phyloP scores from a whole-genome alignment of 2,888 invertebrate genomes.

The Lepidocyrtoides sp. region DNA sequence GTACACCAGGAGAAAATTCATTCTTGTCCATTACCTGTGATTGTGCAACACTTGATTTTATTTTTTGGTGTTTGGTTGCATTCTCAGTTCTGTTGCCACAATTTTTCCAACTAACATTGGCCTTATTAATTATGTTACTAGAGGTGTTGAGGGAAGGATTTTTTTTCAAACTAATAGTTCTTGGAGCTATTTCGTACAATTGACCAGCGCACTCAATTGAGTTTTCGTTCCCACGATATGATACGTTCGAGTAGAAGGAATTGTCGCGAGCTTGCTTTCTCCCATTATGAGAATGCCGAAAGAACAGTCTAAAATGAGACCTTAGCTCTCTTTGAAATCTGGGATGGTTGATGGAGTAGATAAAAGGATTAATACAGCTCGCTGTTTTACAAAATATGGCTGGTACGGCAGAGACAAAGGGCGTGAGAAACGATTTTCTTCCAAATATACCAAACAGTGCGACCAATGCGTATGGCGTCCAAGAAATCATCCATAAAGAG shows the following conservation, averaged over 20 bases:
- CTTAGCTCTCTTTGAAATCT: constrained; percentile 90
- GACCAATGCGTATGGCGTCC: constrained; percentile 94
- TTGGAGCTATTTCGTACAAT: background rate
- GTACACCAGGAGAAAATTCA: too few species aligned
- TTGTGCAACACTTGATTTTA: too few species aligned
- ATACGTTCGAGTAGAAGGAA: background rate
- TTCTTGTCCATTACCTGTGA: too few species aligned
- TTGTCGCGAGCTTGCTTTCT: background rate
- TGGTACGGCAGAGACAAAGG: constrained; percentile 92
- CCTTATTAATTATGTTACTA: too few species aligned
- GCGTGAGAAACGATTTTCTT: constrained; percentile 90
- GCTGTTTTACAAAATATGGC: constrained; percentile 94
- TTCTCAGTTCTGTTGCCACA: too few species aligned
- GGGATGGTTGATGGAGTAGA: constrained; percentile 93
- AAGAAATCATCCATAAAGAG: constrained; percentile 92
- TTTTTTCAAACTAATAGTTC: too few species aligned
- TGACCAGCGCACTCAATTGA: background rate
- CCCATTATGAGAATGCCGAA: background rate
- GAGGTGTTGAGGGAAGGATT: too few species aligned
- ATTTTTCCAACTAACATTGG: too few species aligned
- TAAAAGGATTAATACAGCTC: constrained; percentile 93
- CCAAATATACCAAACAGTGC: constrained; percentile 92
- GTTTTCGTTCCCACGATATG: background rate
- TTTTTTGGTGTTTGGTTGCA: too few species aligned
- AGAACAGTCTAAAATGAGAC: constrained; percentile 86